Percentiles rank a stretch among this genome's conserved stretches.
phyloP scores from a whole-genome alignment of 23 tunicate species.

The Halocynthia aurantium region DNA sequence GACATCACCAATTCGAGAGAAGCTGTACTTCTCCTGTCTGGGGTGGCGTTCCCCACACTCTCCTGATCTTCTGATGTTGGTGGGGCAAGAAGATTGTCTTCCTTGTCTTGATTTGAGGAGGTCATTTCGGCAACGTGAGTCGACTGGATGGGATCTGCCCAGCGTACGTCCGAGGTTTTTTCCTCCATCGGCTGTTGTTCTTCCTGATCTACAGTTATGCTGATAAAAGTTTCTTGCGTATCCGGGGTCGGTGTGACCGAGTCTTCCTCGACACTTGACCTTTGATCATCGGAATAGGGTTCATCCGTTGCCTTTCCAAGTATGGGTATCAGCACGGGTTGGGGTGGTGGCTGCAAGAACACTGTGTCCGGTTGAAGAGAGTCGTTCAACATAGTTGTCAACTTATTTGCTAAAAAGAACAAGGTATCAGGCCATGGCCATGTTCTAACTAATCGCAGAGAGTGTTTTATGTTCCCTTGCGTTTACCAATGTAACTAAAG shows the following conservation, averaged over 20 bases:
- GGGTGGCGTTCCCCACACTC: not conserved
- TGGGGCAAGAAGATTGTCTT: too few relatives aligned
- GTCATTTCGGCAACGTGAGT: not conserved
- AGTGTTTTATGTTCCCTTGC: too few relatives aligned
- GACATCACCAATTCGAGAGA: constrained; percentile 5
- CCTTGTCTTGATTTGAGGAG: too few relatives aligned
- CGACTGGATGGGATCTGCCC: not conserved
- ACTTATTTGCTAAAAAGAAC: constrained; percentile 34
- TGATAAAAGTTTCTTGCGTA: not conserved
- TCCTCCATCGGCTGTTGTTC: not conserved
- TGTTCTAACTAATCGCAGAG: too few relatives aligned
- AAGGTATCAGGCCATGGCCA: not conserved
- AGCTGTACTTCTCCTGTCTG: not conserved
- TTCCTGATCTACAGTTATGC: too few relatives aligned
- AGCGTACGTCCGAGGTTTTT: not conserved
- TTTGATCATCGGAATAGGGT: not conserved
- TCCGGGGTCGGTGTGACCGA: not conserved
- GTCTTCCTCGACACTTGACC: too few relatives aligned
- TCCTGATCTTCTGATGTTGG: not conserved
- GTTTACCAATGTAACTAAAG: too few relatives aligned
- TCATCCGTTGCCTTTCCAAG: constrained; percentile 29
- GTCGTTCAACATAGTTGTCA: constrained; percentile 41
- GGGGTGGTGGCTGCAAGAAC: constrained; percentile 12
- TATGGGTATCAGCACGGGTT: constrained; percentile 3
- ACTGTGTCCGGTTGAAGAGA: constrained; percentile 42